A percentile compares a stretch with the other conserved stretches of the same genome.
These are phyloP conservation scores for Aphis craccivora DNA, from an alignment of 1,140 invertebrate genomes.

Conservation along the genomic window DNA sequence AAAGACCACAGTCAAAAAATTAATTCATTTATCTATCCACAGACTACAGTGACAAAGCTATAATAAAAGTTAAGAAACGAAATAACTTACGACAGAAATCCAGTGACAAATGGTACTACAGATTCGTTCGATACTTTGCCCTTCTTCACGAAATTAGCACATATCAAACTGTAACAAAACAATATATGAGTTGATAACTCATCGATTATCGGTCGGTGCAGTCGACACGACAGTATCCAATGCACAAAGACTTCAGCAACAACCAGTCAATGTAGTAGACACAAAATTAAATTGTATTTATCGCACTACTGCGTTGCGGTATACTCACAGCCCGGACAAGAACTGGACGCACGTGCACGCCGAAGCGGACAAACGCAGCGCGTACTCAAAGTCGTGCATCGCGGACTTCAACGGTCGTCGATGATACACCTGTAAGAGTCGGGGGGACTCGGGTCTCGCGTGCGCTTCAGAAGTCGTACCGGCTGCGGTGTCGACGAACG, in stretches of 20 bases:
- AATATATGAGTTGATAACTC: not conserved
- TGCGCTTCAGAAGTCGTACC: not conserved
- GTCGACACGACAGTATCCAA: not conserved
- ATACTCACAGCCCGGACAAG: conserved; percentile 45
- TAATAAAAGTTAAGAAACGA: not conserved
- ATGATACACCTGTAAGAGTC: not conserved
- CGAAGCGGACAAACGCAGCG: conserved; percentile 7
- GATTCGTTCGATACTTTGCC: conserved; percentile 75
- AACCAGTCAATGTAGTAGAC: not conserved
- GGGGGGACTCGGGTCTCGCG: not conserved
- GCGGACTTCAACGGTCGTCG: not conserved
- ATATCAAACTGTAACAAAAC: conserved; percentile 69
- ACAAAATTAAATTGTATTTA: not conserved
- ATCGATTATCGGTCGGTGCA: not conserved
- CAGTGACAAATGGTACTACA: conserved; percentile 77
- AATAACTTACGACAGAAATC: conserved; percentile 76
- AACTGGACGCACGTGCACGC: conserved; percentile 35
- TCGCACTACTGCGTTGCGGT: not conserved
- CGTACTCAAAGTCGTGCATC: not conserved
- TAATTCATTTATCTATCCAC: not conserved
- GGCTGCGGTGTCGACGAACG: not conserved
- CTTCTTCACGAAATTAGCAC: conserved; percentile 73
- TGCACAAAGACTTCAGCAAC: not conserved
- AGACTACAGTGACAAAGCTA: not conserved
- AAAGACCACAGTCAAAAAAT: not conserved